Conservation (phyloP, 2,113 vertebrate species). For the Plecturocebus donacophilus region DNA sequence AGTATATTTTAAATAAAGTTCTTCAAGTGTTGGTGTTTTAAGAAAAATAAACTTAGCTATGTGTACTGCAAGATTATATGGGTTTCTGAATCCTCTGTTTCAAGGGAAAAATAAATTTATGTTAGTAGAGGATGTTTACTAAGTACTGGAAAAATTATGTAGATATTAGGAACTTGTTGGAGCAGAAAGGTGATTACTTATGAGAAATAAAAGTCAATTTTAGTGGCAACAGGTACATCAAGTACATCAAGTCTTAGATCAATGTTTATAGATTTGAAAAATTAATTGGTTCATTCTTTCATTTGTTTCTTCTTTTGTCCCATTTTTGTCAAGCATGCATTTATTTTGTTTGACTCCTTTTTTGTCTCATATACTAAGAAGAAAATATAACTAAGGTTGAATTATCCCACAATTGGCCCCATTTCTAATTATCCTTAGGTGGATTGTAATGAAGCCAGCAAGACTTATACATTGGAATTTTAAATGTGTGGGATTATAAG, state of each 20-base stretch:
- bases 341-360: constrained; percentile 33
- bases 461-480: background rate
- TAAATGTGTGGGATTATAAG: constrained; percentile 14
- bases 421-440: constrained; percentile 31
- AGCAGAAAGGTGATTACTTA: background rate
- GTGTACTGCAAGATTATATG: background rate
- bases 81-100: constrained; percentile 1
- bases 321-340: constrained; percentile 4
- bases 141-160: background rate
- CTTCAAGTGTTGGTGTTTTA: background rate
- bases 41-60: background rate
- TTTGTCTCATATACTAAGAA: background rate
- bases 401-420: background rate
- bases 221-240: background rate
- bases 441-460: background rate
- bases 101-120: background rate
- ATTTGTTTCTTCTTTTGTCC: constrained; percentile 48
- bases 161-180: constrained; percentile 21
- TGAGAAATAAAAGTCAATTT: constrained; percentile 9
- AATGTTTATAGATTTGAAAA: background rate
- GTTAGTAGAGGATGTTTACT: background rate
- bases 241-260: background rate
- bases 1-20: constrained; percentile 33
- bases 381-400: constrained; percentile 9
- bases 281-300: background rate